phyloP scores from a whole-genome alignment of 2,888 invertebrate species.

The Zhuqinia jingwanae region DNA sequence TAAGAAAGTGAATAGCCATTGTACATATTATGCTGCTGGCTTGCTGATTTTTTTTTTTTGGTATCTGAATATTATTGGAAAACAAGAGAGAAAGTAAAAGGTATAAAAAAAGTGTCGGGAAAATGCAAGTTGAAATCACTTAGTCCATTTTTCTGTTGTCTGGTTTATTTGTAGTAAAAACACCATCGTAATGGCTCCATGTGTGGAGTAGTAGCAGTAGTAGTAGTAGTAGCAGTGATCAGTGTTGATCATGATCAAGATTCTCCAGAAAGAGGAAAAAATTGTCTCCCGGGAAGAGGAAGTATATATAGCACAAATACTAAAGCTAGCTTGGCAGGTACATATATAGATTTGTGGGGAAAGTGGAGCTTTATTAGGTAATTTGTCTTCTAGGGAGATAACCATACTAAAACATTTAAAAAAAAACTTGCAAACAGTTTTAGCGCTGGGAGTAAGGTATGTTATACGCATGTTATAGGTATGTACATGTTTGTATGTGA shows the following conservation, averaged over 20 bases:
- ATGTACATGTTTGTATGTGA: too few relatives aligned
- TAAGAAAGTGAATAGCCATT: too few relatives aligned
- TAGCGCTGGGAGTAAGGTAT: too few relatives aligned
- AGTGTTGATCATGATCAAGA: not conserved
- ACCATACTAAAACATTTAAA: not conserved
- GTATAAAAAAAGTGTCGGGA: not conserved
- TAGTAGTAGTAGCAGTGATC: not conserved
- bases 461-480: too few relatives aligned
- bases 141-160: not conserved
- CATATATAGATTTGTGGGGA: not conserved
- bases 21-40: too few relatives aligned
- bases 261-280: conserved; percentile 6
- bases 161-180: not conserved
- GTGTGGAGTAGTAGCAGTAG: not conserved
- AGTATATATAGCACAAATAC: not conserved
- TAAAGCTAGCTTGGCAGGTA: too few relatives aligned
- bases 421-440: too few relatives aligned
- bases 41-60: too few relatives aligned
- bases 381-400: conserved; percentile 15
- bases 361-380: conserved; percentile 38
- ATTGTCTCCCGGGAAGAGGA: conserved; percentile 15
- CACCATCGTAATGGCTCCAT: not conserved
- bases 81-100: not conserved
- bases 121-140: conserved; percentile 25
- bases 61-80: too few relatives aligned